A percentile compares a stretch with the other conserved stretches of the same genome.
These are phyloP conservation scores for Dryocosmus kuriphilus DNA, from an alignment of 2,888 invertebrate genomes.

Conservation along the genomic window DNA sequence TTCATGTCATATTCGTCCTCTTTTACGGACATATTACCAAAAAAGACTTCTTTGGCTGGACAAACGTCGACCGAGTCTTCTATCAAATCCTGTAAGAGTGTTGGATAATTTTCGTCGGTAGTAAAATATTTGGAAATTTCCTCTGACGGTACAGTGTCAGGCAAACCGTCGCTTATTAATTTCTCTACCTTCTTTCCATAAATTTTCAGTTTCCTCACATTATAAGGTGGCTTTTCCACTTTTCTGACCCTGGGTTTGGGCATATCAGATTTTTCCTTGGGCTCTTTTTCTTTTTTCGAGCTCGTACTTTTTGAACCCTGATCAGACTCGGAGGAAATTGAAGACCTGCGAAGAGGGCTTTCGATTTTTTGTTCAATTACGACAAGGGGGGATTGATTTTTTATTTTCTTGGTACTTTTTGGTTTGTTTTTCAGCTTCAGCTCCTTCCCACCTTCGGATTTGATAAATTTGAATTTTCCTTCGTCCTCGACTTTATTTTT, in stretches of 20 bases:
- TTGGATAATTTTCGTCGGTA: constrained; percentile 45
- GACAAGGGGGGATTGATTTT: constrained; percentile 9
- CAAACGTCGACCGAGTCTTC: constrained; percentile 34
- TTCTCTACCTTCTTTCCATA: constrained; percentile 1
- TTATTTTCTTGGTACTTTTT: constrained; percentile 43
- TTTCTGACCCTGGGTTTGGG: too few relatives aligned
- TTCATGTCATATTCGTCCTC: constrained; percentile 46
- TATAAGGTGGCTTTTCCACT: constrained; percentile 1
- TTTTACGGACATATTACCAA: constrained; percentile 21
- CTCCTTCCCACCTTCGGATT: constrained; percentile 70
- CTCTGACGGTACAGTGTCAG: constrained; percentile 59
- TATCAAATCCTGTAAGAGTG: constrained; percentile 18
- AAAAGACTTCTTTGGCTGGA: constrained; percentile 42
- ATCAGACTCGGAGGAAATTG: constrained; percentile 25
- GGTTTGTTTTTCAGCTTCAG: constrained; percentile 62
- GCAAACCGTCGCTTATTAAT: constrained; percentile 52
- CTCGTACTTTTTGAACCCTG: too few relatives aligned
- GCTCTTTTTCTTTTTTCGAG: too few relatives aligned
- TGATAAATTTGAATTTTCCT: constrained; percentile 66
- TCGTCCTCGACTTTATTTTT: constrained; percentile 44
- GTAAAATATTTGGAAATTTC: constrained; percentile 50
- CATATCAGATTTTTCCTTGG: background rate
- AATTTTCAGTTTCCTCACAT: constrained; percentile 1
- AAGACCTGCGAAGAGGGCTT: constrained; percentile 5
- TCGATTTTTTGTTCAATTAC: constrained; percentile 27